phyloP scores from a whole-genome alignment of 2,888 invertebrate genomes.

The Monoplex corrugatus region DNA sequence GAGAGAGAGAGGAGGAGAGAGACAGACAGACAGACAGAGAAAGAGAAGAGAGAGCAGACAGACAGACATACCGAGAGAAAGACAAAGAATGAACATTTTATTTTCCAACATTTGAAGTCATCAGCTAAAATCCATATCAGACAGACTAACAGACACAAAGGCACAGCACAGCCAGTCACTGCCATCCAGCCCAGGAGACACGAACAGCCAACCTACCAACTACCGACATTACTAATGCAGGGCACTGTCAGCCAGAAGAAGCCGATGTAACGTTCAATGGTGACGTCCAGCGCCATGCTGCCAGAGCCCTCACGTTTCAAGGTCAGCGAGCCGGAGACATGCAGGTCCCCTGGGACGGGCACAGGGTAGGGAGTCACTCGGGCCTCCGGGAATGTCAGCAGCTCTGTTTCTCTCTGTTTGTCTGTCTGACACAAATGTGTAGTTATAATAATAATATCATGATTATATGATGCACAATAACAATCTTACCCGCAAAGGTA shows the following conservation, averaged over 20 bases:
- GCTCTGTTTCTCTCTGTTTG: neutral
- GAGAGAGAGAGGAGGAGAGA: too few species aligned
- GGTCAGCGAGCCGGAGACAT: neutral
- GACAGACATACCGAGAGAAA: conserved; percentile 2
- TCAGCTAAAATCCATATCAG: too few species aligned
- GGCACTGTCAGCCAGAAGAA: conserved; percentile 51
- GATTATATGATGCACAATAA: too few species aligned
- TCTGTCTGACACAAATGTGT: neutral
- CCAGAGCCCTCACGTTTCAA: neutral
- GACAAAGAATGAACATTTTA: too few species aligned
- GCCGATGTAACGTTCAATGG: conserved; percentile 44
- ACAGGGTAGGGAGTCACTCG: conserved; percentile 29
- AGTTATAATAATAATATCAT: too few species aligned
- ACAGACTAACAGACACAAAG: too few species aligned
- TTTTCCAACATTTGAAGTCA: too few species aligned
- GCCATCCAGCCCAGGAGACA: too few species aligned
- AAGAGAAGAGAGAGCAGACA: conserved; percentile 6
- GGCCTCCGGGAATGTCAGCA: neutral
- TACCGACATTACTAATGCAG: conserved; percentile 47
- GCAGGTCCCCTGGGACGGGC: conserved; percentile 40
- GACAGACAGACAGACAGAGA: too few species aligned
- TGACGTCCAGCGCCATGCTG: conserved; percentile 20
- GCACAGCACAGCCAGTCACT: too few species aligned
- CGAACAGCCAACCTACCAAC: conserved; percentile 24
- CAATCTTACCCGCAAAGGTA: too few species aligned